These are phyloP conservation scores for Cephalotes varians DNA, from an alignment of 2,888 invertebrate species.

Conservation along the genomic window DNA sequence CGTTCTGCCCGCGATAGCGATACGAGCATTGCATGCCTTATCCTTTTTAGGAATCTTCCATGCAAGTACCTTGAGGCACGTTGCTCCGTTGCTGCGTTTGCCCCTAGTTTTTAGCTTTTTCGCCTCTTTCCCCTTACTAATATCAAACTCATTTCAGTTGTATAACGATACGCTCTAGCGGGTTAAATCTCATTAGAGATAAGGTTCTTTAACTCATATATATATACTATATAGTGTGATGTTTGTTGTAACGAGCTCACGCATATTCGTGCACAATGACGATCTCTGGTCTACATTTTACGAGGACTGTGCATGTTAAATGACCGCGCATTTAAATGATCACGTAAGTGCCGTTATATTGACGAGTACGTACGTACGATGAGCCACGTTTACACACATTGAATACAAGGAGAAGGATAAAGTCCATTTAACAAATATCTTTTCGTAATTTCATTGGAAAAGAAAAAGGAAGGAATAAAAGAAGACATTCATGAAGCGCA, in stretches of 20 bases:
- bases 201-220: conserved; percentile 43
- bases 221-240: conserved; percentile 23
- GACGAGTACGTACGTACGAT: conserved; percentile 16
- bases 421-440: conserved; percentile 19
- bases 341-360: conserved; percentile 5
- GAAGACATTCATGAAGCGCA: conserved; percentile 65
- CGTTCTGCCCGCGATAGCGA: conserved; percentile 27
- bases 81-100: conserved; percentile 48
- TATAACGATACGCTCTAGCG: conserved; percentile 33
- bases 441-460: conserved; percentile 34
- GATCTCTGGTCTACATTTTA: conserved; percentile 44
- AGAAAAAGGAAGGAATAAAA: conserved; percentile 55
- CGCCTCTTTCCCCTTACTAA: conserved; percentile 43
- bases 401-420: conserved; percentile 36
- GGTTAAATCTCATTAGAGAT: conserved; percentile 53
- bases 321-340: neutral
- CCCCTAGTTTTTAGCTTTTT: conserved; percentile 46
- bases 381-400: conserved; percentile 12
- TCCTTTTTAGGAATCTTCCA: conserved; percentile 49
- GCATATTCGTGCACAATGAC: conserved; percentile 43
- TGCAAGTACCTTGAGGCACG: conserved; percentile 53
- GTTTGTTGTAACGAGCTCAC: conserved; percentile 40
- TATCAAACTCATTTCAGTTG: conserved; percentile 52
- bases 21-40: conserved; percentile 49
- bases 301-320: conserved; percentile 12